Percentiles rank a stretch among this genome's conserved stretches.
phyloP scores from a whole-genome alignment of 2,797 vertebrate genomes.

The Pempheris klunzingeri region DNA sequence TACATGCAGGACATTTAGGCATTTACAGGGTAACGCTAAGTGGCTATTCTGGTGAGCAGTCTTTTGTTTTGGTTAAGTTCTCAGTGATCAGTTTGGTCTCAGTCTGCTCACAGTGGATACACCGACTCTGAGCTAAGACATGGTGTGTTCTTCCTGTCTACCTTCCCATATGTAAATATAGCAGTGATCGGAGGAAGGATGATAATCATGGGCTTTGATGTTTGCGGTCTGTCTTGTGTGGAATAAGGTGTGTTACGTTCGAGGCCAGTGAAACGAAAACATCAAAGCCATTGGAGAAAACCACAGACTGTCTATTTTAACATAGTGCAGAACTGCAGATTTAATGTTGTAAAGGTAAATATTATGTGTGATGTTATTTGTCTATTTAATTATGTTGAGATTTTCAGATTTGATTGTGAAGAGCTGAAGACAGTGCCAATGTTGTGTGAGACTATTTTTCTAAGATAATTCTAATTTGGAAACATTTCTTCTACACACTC shows the following conservation, averaged over 20 bases:
- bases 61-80: slow-evolving; percentile 1
- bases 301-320: neutral
- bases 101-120: neutral
- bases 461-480: neutral
- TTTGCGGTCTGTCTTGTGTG: slow-evolving; percentile 9
- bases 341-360: slow-evolving; percentile 15
- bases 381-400: slow-evolving; percentile 3
- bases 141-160: neutral
- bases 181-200: slow-evolving; percentile 5
- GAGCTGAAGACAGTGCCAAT: neutral
- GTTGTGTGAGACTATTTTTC: neutral
- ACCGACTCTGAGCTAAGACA: neutral
- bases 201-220: slow-evolving; percentile 22
- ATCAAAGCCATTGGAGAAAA: slow-evolving; percentile 27
- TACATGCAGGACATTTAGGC: neutral
- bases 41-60: neutral
- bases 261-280: slow-evolving; percentile 15
- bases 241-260: slow-evolving; percentile 1
- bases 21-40: slow-evolving; percentile 25
- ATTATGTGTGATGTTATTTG: neutral
- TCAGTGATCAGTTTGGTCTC: neutral
- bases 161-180: slow-evolving; percentile 35
- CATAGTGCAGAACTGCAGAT: neutral
- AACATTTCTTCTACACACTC: slow-evolving; percentile 10
- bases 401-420: neutral